Conservation (phyloP, 2,113 vertebrate genomes). For the Zosterops borbonicus region DNA sequence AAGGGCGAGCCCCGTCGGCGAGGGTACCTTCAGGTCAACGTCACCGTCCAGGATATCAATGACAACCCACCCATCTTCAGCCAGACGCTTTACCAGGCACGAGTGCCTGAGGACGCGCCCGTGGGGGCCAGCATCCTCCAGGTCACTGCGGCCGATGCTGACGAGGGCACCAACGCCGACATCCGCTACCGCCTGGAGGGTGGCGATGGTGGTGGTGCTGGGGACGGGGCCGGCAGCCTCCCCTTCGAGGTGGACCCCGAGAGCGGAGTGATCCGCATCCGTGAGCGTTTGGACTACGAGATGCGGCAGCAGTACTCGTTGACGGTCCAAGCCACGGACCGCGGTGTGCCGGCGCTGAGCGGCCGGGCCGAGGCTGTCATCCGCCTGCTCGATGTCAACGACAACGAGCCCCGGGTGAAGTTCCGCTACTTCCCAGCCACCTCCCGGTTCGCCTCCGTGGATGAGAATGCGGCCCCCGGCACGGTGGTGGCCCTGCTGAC, state of each 20-base stretch:
- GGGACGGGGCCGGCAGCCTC: slow-evolving; percentile 68
- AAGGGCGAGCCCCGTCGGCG: slow-evolving; percentile 89
- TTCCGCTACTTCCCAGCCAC: slow-evolving; percentile 92
- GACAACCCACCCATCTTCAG: slow-evolving; percentile 93
- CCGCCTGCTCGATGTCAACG: slow-evolving; percentile 90
- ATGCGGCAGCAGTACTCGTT: slow-evolving; percentile 86
- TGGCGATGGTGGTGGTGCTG: slow-evolving; percentile 49
- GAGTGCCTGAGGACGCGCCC: slow-evolving; percentile 87
- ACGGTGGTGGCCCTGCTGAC: slow-evolving; percentile 95
- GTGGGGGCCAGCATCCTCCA: slow-evolving; percentile 91
- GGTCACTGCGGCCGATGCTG: slow-evolving; percentile 87
- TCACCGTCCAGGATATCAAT: slow-evolving; percentile 94
- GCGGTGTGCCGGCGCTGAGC: slow-evolving; percentile 85
- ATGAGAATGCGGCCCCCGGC: slow-evolving; percentile 93
- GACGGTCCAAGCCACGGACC: slow-evolving; percentile 88
- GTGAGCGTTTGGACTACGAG: slow-evolving; percentile 90
- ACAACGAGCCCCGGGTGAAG: slow-evolving; percentile 94
- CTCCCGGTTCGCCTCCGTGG: slow-evolving; percentile 93
- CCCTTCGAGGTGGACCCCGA: slow-evolving; percentile 94
- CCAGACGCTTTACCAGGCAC: slow-evolving; percentile 85
- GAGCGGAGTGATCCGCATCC: slow-evolving; percentile 88
- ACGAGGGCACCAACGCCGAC: slow-evolving; percentile 93
- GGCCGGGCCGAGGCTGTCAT: slow-evolving; percentile 89
- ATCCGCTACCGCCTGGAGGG: slow-evolving; percentile 88
- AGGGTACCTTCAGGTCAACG: slow-evolving; percentile 95